Percentiles rank a stretch among this genome's conserved stretches.
phyloP scores from a whole-genome alignment of 2,797 vertebrate species.

The Alauda arvensis region DNA sequence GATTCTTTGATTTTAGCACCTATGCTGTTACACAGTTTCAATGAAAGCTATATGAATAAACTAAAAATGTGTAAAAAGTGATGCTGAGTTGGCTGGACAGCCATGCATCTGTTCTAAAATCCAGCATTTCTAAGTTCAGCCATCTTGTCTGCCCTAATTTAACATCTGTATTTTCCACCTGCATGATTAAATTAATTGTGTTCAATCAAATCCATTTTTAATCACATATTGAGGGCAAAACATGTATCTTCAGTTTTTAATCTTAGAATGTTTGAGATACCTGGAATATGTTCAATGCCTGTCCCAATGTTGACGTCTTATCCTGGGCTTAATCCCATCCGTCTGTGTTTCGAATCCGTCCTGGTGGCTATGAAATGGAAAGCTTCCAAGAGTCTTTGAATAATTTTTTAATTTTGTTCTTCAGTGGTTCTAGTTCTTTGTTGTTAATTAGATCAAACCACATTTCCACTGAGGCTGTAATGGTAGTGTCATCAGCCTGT shows the following conservation, averaged over 20 bases:
- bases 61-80: slow-evolving; percentile 26
- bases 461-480: slow-evolving; percentile 46
- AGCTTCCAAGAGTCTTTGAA: slow-evolving; percentile 38
- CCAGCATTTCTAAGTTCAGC: background rate
- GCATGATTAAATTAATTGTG: background rate
- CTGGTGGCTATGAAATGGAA: slow-evolving; percentile 40
- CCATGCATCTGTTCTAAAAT: slow-evolving; percentile 22
- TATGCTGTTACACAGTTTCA: background rate
- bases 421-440: slow-evolving; percentile 53
- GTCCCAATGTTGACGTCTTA: background rate
- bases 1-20: slow-evolving; percentile 37
- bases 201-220: background rate
- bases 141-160: slow-evolving; percentile 16
- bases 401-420: slow-evolving; percentile 59
- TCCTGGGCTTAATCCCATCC: background rate
- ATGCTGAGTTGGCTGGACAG: slow-evolving; percentile 44
- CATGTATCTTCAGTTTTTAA: background rate
- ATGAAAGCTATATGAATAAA: background rate
- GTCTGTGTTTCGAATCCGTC: background rate
- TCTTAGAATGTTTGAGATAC: background rate
- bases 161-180: slow-evolving; percentile 34
- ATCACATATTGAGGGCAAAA: background rate
- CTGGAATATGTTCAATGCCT: background rate
- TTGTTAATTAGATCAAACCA: slow-evolving; percentile 63
- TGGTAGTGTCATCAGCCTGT: slow-evolving; percentile 53